Evolutionary conservation across 1,140 invertebrate genomes (phyloP), one percentile per base, ranked within the genome.

Genomic region (Asbolus verrucosus): DNA sequence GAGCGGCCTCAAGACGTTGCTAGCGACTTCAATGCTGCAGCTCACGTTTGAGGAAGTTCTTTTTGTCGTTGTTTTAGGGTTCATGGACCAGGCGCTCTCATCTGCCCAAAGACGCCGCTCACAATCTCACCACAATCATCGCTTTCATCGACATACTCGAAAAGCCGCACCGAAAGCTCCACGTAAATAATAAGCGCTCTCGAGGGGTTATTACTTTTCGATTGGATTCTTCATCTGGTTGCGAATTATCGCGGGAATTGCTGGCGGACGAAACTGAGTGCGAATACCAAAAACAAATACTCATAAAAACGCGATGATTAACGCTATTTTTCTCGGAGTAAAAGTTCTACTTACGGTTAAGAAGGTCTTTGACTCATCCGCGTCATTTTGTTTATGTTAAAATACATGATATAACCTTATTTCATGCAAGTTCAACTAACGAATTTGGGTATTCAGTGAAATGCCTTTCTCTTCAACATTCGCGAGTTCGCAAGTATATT

Each of bases 391-490:
- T 70, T 70, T 70, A 65, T 70, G 15, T 33, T 59, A 65, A 70
- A 70, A n/a, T n/a, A n/a, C n/a, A n/a, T 70, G 68, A 70, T 65
- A 65, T 70, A 70, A 70, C 61, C 68, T 70, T 70, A 65, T 65
- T 70, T 69, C 67, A 33, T 30, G 67, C 54, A 21, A 68, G 46
- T 59, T 68, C 66, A 69, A 16, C 67, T 62, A 27, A 69, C 59
- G 39, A 69, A 70, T 70, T 65, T 65, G 36, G 61, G 39, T 65
- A 63, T 65, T 59, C 43, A 63, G 63, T 67, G 65, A 67, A 71
- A 71, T 66, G 63, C 69, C 63, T 71, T 71, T 69, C 65, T 67
- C 65, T 59, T 65, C 11, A 62, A n/a, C 9, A 62, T 38, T 38
- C 24, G 21, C 39, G 43, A 8, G 16, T 41, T 41, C 16, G 16